Base-by-base conservation (phyloP, 2,888 invertebrate species). In the Leptinotarsa haldemani region DNA sequence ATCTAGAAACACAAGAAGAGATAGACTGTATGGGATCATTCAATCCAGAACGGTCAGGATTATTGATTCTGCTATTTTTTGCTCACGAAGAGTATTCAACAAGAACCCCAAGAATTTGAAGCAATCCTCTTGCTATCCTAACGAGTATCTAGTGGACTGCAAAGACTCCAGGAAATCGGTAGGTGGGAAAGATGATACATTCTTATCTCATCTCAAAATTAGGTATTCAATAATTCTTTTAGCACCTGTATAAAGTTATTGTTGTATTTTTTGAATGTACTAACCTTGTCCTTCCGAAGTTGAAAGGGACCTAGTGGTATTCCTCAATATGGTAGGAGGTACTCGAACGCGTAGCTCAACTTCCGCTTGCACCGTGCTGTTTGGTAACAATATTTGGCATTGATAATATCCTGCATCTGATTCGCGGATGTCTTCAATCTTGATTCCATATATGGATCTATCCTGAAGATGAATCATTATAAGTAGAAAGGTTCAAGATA, bases 351-450 rank as follows among this genome's bases (percentile, higher is more conserved):
- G 93, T 0, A 97, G 88, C 81, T 95, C 93, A 3, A 97, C 97
- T 84, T 94, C 93, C 0, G 96, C 97, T 0, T 93, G 91, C 47
- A 96, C 94, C 85, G 93, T 93, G 86, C 93, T 95, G 78, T 90
- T 93, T 0, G 95, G 89, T 73, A 96, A 93, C n/a, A 96, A 88
- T 22, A 97, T 94, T 85, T 96, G 95, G 83, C 97, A 97, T 79
- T 94, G 93, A 86, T 97, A 97, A 82, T 90, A 91, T 4, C 96
- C 97, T 0, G 96, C 95, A 84, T 97, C 97, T 0, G 95, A 96
- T 87, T 97, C 97, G 88, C 97, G 97, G 69, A 97, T 95, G 83
- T 97, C 97, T 87, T 95, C 96, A 20, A 97, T 93, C 92, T 96
- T 93, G 20, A 97, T 88, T 1, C 94, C 93, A 83, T 93, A 96